phyloP scores from a whole-genome alignment of 1,140 invertebrate species.

The Cheumatopsyche charites region DNA sequence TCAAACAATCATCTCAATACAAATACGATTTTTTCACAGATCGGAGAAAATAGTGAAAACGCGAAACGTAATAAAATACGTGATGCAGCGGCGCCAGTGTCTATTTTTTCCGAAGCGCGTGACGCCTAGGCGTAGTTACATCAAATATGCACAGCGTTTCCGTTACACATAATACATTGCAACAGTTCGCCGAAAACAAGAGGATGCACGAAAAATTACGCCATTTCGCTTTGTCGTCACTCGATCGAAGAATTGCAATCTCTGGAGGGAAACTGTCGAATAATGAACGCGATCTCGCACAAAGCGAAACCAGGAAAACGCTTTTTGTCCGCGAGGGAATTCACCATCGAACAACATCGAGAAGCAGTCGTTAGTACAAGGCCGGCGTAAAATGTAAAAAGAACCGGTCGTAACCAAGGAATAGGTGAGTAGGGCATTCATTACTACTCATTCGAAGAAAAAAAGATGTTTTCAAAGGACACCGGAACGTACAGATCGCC shows the following conservation, averaged over 20 bases:
- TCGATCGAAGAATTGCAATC: not conserved
- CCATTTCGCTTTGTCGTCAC: too few relatives aligned
- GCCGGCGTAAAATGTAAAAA: constrained; percentile 19
- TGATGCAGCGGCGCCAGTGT: constrained; percentile 14
- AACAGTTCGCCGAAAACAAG: too few relatives aligned
- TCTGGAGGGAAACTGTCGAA: not conserved
- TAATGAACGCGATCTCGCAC: not conserved
- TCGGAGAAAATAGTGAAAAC: too few relatives aligned
- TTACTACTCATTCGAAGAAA: not conserved
- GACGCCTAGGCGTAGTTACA: not conserved
- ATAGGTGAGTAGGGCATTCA: constrained; percentile 22
- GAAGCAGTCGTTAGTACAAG: constrained; percentile 5
- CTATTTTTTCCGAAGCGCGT: constrained; percentile 11
- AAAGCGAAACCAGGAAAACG: not conserved
- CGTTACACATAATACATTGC: not conserved
- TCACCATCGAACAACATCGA: not conserved
- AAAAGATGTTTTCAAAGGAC: constrained; percentile 22
- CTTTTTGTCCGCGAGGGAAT: constrained; percentile 4
- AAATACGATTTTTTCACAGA: too few relatives aligned
- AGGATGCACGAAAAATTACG: too few relatives aligned
- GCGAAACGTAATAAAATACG: too few relatives aligned
- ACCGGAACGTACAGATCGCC: not conserved
- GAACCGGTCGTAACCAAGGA: constrained; percentile 8
- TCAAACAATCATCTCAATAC: too few relatives aligned
- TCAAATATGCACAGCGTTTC: constrained; percentile 24